Evolutionary conservation across 64 coral and sea anemone genomes (phyloP).

Genomic region (Orbicella faveolata): DNA sequence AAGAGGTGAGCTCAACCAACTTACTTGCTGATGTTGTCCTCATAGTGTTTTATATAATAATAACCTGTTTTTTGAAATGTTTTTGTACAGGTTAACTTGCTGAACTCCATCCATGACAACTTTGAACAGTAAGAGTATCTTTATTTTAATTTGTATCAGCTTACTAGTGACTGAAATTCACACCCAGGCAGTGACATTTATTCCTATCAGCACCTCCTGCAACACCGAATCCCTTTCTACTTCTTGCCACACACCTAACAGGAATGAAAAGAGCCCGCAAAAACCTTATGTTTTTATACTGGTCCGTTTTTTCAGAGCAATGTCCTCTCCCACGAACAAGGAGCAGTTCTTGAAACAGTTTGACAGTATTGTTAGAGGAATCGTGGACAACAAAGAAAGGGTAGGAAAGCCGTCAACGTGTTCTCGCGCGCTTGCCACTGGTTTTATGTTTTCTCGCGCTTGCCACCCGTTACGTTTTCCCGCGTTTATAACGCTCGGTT

Average conservation of each 20-base stretch:
- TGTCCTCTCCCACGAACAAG: constrained; percentile 90
- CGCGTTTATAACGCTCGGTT: background rate
- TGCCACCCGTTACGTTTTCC: background rate
- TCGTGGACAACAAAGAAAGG: constrained; percentile 92
- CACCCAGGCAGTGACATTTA: background rate
- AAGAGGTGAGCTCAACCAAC: constrained; percentile 59
- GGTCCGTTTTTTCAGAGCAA: constrained; percentile 52
- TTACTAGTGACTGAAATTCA: background rate
- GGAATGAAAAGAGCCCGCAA: too few species aligned
- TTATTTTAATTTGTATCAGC: background rate
- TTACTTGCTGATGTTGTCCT: background rate
- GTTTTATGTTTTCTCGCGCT: background rate
- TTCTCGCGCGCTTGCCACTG: background rate
- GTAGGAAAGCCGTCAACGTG: background rate
- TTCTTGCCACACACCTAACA: too few species aligned
- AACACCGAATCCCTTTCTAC: too few species aligned
- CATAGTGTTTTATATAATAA: background rate
- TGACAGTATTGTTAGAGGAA: constrained; percentile 91
- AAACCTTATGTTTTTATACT: background rate
- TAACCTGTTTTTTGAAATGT: background rate
- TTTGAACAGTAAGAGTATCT: constrained; percentile 87
- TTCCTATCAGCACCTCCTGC: too few species aligned
- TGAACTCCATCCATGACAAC: constrained; percentile 98
- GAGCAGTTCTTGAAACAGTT: constrained; percentile 96
- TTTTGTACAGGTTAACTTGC: constrained; percentile 75